Base-by-base conservation (phyloP, 2,113 vertebrate genomes). In the Vulpes lagopus region DNA sequence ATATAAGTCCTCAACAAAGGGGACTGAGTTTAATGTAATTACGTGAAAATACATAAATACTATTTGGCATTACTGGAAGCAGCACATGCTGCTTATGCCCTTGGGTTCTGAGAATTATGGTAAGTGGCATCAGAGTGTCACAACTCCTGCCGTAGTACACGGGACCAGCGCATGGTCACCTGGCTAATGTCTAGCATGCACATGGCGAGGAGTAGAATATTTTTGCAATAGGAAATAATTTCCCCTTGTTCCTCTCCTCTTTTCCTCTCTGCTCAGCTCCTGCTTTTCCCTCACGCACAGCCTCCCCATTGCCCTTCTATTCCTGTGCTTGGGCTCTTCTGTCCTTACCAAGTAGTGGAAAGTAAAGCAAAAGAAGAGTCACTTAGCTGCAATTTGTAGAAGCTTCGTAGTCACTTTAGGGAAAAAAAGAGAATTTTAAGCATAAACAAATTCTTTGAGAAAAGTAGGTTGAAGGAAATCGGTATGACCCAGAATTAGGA, bases 241-340 rank as follows among this genome's bases (percentile, higher is more conserved):
- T 59, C 35, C 12, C 35, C 65, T 38, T 53, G 14, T 80, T n/a
- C 25, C n/a, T 11, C 55, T 8, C 19, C 30, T 67, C 15, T 49
- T 60, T 65, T 17, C 15, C n/a, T 7, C 30, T 38, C 8, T 76
- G 23, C 53, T 55, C 30, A 20, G 27, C 11, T 53, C 55, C 35
- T 17, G n/a, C 23, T 32, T 35, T 69, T 51, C 16, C 32, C 8
- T 74, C 2, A 14, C 0, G 0, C 2, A 3, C 23, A 16, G 3
- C 5, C 15, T 11, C 32, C 12, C 27, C 25, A 32, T 2, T 2
- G 9, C 27, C 8, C 8, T 22, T 51, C 38, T 32, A 1, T 17
- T 27, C n/a, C 59, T 3, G 5, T n/a, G 19, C 23, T 1, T 11
- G 9, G 16, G 17, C 53, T 25, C 11, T 51, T 89, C 27, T 19